A percentile compares a stretch with the other conserved stretches of the same genome.
Evolutionary conservation across 2,888 invertebrate species (phyloP).

Genomic region (Melangyna quadrimaculata): DNA sequence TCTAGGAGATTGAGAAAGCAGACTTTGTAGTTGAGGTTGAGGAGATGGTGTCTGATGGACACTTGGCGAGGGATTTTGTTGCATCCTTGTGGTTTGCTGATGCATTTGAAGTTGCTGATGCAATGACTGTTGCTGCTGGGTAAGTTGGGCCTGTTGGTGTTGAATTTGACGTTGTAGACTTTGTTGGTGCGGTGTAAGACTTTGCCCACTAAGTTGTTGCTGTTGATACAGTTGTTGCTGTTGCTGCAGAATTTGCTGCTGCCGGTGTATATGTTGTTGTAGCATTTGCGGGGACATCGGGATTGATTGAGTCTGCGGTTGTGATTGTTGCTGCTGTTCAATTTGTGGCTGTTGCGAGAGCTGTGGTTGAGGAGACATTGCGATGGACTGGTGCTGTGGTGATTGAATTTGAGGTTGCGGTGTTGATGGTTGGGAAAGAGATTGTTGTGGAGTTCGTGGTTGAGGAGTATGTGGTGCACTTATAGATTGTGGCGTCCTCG

Average conservation of each 20-base stretch:
- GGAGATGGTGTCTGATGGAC: slow-evolving; percentile 77
- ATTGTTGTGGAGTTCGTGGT: slow-evolving; percentile 64
- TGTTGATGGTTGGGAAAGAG: slow-evolving; percentile 75
- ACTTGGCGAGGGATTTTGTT: slow-evolving; percentile 79
- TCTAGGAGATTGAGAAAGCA: slow-evolving; percentile 79
- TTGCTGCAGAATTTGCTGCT: slow-evolving; percentile 78
- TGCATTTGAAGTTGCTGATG: slow-evolving; percentile 78
- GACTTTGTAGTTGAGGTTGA: slow-evolving; percentile 77
- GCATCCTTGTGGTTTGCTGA: slow-evolving; percentile 78
- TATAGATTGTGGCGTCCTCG: slow-evolving; percentile 77
- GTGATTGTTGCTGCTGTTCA: slow-evolving; percentile 75
- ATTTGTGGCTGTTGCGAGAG: slow-evolving; percentile 75
- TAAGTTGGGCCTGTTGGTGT: slow-evolving; percentile 82
- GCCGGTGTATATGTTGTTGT: slow-evolving; percentile 75
- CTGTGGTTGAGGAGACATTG: slow-evolving; percentile 73
- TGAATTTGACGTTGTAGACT: slow-evolving; percentile 83
- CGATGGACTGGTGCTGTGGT: slow-evolving; percentile 74
- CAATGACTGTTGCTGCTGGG: slow-evolving; percentile 80
- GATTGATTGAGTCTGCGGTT: slow-evolving; percentile 76
- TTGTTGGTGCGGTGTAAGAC: slow-evolving; percentile 77
- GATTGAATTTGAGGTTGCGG: slow-evolving; percentile 73
- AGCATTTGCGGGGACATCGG: slow-evolving; percentile 77
- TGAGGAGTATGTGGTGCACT: slow-evolving; percentile 76
- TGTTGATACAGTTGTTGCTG: slow-evolving; percentile 77
- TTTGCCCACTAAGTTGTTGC: slow-evolving; percentile 78